phyloP scores from a whole-genome alignment of 2,113 vertebrate species.

The Electrona antarctica region DNA sequence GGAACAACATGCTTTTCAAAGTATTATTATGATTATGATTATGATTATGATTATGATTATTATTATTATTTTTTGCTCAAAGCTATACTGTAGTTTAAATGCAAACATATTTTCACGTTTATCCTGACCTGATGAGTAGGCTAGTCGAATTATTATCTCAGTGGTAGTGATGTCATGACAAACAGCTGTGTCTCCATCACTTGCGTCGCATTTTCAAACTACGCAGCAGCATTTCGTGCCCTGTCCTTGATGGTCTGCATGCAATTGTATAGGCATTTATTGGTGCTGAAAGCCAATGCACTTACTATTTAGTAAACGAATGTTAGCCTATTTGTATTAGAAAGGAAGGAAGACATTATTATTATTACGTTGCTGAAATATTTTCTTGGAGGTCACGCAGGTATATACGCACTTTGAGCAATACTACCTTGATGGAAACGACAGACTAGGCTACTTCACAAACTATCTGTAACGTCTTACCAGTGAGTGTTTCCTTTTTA shows the following conservation, averaged over 20 bases:
- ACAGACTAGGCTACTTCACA: too few species aligned
- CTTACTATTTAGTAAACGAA: constrained; percentile 2
- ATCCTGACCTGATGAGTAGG: too few species aligned
- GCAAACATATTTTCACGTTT: too few species aligned
- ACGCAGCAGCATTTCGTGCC: constrained; percentile 46
- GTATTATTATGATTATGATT: too few species aligned
- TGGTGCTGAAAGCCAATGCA: constrained; percentile 41
- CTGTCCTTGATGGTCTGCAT: constrained; percentile 44
- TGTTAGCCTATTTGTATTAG: neutral
- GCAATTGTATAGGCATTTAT: too few species aligned
- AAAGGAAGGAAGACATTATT: neutral
- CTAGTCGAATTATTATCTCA: neutral
- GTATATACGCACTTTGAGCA: too few species aligned
- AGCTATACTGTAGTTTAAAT: too few species aligned
- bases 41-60: too few species aligned
- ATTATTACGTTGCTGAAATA: neutral
- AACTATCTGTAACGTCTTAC: constrained; percentile 28
- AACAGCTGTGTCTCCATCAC: too few species aligned
- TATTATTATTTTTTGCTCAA: neutral
- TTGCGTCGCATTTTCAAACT: constrained; percentile 11
- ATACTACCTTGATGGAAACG: neutral
- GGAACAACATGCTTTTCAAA: too few species aligned
- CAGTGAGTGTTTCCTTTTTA: constrained; percentile 1
- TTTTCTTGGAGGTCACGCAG: neutral
- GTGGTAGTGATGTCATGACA: neutral